Conservation (phyloP, 1,140 invertebrate genomes). For the Halictus rubicundus region DNA sequence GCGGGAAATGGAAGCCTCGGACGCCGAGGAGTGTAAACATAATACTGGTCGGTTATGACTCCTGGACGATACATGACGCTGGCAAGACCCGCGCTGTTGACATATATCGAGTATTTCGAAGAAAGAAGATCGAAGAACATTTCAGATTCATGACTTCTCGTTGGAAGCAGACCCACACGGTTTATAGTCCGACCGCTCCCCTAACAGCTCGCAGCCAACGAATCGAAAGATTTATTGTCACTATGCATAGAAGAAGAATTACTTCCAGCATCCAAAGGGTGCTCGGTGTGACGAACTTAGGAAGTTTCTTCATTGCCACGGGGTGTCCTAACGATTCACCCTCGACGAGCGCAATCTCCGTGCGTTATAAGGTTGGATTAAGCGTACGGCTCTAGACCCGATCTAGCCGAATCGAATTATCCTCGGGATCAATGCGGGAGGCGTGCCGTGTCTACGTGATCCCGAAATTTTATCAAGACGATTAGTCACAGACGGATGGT, state of each 20-base stretch:
- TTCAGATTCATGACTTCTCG: too few relatives aligned
- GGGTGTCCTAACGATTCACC: slow-evolving; percentile 51
- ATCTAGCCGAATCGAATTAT: slow-evolving; percentile 60
- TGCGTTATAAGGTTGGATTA: slow-evolving; percentile 52
- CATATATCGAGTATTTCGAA: too few relatives aligned
- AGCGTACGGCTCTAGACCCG: slow-evolving; percentile 34
- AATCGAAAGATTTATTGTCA: not conserved
- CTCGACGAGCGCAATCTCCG: slow-evolving; percentile 38
- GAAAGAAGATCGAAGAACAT: too few relatives aligned
- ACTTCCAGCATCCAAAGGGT: slow-evolving; percentile 37
- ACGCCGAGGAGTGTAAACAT: too few relatives aligned
- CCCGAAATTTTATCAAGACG: slow-evolving; percentile 51
- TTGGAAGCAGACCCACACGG: not conserved
- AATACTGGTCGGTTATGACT: too few relatives aligned
- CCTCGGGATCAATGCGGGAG: slow-evolving; percentile 49
- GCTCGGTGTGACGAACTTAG: slow-evolving; percentile 51
- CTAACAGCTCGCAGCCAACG: not conserved
- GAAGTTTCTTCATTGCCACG: slow-evolving; percentile 28
- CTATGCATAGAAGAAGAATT: slow-evolving; percentile 38
- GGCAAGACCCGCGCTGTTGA: too few relatives aligned
- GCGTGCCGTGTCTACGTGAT: slow-evolving; percentile 38
- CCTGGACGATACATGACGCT: too few relatives aligned
- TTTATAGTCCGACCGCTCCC: not conserved
- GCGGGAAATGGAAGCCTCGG: too few relatives aligned
- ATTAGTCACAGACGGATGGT: slow-evolving; percentile 13